Conservation (phyloP, 2,888 invertebrate species). For the Ophion ellenae region DNA sequence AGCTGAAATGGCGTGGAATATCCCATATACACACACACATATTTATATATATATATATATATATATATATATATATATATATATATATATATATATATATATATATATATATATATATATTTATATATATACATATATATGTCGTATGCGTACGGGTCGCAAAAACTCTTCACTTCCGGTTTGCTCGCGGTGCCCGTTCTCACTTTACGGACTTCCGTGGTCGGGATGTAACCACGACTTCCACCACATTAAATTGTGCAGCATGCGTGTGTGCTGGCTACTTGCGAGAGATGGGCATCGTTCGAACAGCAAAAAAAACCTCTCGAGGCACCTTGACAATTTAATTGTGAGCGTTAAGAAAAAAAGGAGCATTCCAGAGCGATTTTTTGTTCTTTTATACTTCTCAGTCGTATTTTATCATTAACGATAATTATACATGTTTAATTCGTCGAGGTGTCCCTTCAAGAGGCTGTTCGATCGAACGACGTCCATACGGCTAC, state of each 20-base stretch:
- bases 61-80: neutral
- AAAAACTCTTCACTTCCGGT: slow-evolving; percentile 60
- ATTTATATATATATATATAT: slow-evolving; percentile 2
- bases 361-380: too few relatives aligned
- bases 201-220: slow-evolving; percentile 70
- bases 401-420: too few relatives aligned
- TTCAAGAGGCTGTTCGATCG: neutral
- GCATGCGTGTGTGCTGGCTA: slow-evolving; percentile 21
- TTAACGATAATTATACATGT: too few relatives aligned
- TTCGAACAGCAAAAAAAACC: slow-evolving; percentile 26
- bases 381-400: too few relatives aligned
- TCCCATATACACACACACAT: neutral
- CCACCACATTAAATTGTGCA: slow-evolving; percentile 40
- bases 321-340: neutral
- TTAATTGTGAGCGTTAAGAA: neutral
- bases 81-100: slow-evolving; percentile 9
- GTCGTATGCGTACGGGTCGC: slow-evolving; percentile 36
- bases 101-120: neutral
- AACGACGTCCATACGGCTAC: slow-evolving; percentile 8
- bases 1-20: too few relatives aligned
- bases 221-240: slow-evolving; percentile 41
- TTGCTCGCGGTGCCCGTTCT: slow-evolving; percentile 54
- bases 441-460: too few relatives aligned
- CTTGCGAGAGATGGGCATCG: neutral
- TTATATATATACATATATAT: neutral